Base-by-base conservation (phyloP, 92 coral and sea anemone genomes). In the Palythoa grandis region DNA sequence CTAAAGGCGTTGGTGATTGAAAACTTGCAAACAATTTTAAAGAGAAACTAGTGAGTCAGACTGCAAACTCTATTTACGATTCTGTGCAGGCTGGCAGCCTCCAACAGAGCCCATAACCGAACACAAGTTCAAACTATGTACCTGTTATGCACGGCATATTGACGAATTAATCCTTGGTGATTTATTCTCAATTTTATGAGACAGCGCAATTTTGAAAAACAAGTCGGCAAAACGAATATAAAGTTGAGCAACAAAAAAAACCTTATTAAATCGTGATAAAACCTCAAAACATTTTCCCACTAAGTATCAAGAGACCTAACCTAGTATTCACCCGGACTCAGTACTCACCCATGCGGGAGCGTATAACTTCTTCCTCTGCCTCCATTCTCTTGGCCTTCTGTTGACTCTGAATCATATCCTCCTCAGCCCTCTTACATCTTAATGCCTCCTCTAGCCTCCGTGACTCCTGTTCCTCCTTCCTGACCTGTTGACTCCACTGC, bases 301-400 rank as follows among this genome's bases (percentile, higher is more conserved):
- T 16, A 22, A 58, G 29, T 60, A 24, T 15, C 35, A 6, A 61
- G 66, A 23, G 66, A 0, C 52, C 15, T 50, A 7, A 9, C 71
- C 25, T 16, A 69, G 48, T 1, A 14, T 61, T 14, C 7, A 67
- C 71, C 52, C 23, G 54, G 66, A 19, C 57, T 56, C 19, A 11
- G 48, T 39, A 69, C 95, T 85, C 43, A 94, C 98, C 98, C 40
- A 92, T 94, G 70, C 88, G 89, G 58, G 93, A 79, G 70, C 83
- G 93, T 52, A 94, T 79, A 72, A 91, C 98, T 78, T 91, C 88
- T 52, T 92, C 96, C 74, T 94, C 98, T 22, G 83, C 90, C 50
- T 90, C 88, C 87, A 93, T 90, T 78, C 90, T 78, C 87, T 90
- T 88, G 5, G 93, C 86, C 67, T 80, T 84, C 89, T 65, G 88